Evolutionary conservation across 2,888 invertebrate species (phyloP).

Genomic region (Silvanus unidentatus): DNA sequence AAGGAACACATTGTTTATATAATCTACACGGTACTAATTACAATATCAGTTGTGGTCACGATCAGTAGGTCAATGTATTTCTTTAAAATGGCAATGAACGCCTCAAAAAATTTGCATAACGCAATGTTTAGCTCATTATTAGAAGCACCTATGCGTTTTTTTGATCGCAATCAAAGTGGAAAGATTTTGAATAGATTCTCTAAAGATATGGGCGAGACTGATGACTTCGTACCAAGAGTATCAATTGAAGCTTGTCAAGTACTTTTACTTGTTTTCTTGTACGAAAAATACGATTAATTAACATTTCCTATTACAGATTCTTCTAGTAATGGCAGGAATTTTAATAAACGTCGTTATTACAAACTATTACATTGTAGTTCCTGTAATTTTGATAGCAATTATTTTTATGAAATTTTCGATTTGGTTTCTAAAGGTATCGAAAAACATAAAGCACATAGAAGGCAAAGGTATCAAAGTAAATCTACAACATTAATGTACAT

Average conservation of each 20-base stretch:
- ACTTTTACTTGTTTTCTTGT: not conserved
- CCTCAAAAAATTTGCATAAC: conserved; percentile 71
- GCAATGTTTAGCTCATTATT: conserved; percentile 70
- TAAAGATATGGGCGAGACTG: conserved; percentile 64
- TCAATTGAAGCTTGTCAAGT: conserved; percentile 53
- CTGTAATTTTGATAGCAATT: conserved; percentile 53
- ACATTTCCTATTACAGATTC: conserved; percentile 41
- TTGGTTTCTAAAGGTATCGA: conserved; percentile 61
- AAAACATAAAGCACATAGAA: conserved; percentile 59
- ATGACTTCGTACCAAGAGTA: conserved; percentile 52
- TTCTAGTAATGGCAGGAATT: conserved; percentile 62
- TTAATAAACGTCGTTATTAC: conserved; percentile 61
- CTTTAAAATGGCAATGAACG: conserved; percentile 66
- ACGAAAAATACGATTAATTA: not conserved
- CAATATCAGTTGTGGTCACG: conserved; percentile 54
- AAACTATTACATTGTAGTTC: conserved; percentile 57
- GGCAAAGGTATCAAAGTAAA: conserved; percentile 38
- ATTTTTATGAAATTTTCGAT: conserved; percentile 58
- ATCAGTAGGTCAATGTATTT: conserved; percentile 61
- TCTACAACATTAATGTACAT: too few relatives aligned
- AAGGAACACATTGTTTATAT: conserved; percentile 27
- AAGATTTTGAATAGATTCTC: conserved; percentile 69
- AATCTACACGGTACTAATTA: conserved; percentile 54
- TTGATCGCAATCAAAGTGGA: conserved; percentile 79
- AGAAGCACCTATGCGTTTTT: conserved; percentile 71